Evolutionary conservation across 2,113 vertebrate species (phyloP), one percentile per base, ranked within the genome.

Genomic region (Alouatta palliata): DNA sequence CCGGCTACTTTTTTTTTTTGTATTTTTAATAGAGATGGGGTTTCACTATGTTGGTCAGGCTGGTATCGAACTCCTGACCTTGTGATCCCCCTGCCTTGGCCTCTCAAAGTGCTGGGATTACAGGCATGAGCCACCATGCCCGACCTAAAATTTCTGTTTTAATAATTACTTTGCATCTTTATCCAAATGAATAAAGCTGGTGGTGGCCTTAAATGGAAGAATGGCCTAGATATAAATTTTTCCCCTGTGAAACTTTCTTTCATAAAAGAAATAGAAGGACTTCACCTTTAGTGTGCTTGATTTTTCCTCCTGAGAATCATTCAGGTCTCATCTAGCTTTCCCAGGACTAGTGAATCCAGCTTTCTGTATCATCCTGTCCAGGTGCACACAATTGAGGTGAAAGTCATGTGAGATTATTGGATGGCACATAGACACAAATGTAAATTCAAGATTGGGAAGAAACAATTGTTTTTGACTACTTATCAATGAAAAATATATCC

Each of bases 401-500:
- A 49, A 68, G 35, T 16, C 21, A 47, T 3, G 2, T 2, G 56
- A 37, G n/a, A 52, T 35, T 1, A 11, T 8, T 4, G 4, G 47
- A 13, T 64, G n/a, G 73, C 13, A 54, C 11, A 0, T 0, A 68
- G 64, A 88, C 43, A 87, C 47, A 14, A 5, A 8, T 9, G 6
- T 49, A 82, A 17, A 25, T 47, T 84, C 64, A 40, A 16, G 20
- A 7, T 37, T 76, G 32, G 77, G 25, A 90, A n/a, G 56, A 23
- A 80, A 49, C 16, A 27, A 32, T 11, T 20, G 21, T 37, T 32
- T 77, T 68, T 56, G 76, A 54, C 87, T 82, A 3, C 14, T 87
- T 68, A 93, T 90, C 66, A 56, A 75, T 64, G 64, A 35, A 92
- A 95, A 97, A 77, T 88, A 45, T n/a, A 73, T 40, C 47, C 40